A percentile compares a stretch with the other conserved stretches of the same genome.
phyloP scores from a whole-genome alignment of 2,888 invertebrate genomes.

The Synanthedon myopaeformis region DNA sequence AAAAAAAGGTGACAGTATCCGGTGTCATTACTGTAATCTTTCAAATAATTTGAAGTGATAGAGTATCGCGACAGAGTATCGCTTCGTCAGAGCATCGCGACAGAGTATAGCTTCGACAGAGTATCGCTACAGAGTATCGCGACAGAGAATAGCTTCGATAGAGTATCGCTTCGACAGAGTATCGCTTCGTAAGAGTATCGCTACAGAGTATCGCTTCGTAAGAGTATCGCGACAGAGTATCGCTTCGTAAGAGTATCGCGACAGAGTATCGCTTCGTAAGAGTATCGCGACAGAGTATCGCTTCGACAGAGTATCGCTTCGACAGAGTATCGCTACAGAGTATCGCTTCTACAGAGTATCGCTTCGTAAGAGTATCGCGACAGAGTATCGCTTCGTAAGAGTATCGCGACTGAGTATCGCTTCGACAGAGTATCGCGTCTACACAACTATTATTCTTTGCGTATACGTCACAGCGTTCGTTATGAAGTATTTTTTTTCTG shows the following conservation, averaged over 20 bases:
- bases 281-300: no score
- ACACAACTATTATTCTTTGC: conserved; percentile 22
- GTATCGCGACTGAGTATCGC: no score
- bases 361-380: conserved; percentile 1
- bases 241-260: conserved; percentile 1
- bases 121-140: no score
- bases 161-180: conserved; percentile 1
- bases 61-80: no score
- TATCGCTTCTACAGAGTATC: background rate
- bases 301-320: conserved; percentile 1
- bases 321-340: no score
- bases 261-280: conserved; percentile 1
- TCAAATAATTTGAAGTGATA: no score
- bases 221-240: conserved; percentile 1
- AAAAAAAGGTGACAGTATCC: no score
- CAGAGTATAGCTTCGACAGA: no score
- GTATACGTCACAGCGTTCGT: conserved; percentile 39
- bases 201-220: background rate
- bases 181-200: background rate
- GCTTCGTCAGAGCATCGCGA: background rate
- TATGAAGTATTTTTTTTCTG: conserved; percentile 52
- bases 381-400: background rate
- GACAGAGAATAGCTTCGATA: no score
- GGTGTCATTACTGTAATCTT: no score
- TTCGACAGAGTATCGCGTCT: conserved; percentile 1